Conservation (phyloP, 2,113 vertebrate genomes). For the Enhydra lutris region DNA sequence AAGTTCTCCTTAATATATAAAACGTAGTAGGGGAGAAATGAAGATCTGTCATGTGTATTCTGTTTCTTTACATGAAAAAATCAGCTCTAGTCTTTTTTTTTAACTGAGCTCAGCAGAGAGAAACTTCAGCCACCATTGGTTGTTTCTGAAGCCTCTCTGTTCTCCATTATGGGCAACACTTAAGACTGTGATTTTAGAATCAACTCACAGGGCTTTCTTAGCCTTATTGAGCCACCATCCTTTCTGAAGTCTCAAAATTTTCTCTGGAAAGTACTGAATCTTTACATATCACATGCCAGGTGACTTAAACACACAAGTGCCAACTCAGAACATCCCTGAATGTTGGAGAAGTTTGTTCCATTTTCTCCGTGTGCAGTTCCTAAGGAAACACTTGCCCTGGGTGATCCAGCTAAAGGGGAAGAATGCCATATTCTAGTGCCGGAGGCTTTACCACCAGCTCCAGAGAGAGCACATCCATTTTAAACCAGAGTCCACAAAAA, state of each 20-base stretch:
- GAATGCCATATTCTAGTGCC: no score
- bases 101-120: background rate
- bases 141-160: background rate
- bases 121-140: background rate
- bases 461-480: background rate
- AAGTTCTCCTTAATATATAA: background rate
- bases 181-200: background rate
- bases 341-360: background rate
- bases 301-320: background rate
- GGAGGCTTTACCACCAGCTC: background rate
- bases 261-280: background rate
- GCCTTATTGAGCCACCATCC: background rate
- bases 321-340: background rate
- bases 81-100: background rate
- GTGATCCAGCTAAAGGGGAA: background rate
- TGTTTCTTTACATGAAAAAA: background rate
- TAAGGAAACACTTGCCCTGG: background rate
- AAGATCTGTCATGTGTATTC: background rate
- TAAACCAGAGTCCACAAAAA: background rate
- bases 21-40: background rate
- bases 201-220: background rate
- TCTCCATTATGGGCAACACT: background rate
- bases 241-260: background rate
- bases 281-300: background rate
- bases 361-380: background rate